Conservation (phyloP, 2,797 vertebrate genomes). For the Sebastes minor region DNA sequence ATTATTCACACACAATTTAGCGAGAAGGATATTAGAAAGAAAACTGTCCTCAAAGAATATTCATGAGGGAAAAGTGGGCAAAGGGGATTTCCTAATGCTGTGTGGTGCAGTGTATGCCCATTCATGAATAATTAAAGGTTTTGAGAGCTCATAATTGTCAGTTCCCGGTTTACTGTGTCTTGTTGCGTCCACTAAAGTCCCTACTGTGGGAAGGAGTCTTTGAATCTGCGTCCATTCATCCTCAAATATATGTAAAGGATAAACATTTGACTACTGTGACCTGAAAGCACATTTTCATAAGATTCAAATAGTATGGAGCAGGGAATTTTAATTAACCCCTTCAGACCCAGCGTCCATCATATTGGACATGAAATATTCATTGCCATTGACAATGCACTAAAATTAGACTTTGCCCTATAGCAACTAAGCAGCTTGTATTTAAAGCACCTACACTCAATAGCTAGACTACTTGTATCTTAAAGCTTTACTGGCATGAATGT, state of each 20-base stretch:
- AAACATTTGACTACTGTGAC: conserved; percentile 42
- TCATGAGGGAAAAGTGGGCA: conserved; percentile 34
- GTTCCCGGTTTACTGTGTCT: conserved; percentile 30
- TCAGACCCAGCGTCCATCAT: not conserved
- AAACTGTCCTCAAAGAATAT: conserved; percentile 45
- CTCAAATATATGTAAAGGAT: conserved; percentile 30
- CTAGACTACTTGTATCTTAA: not conserved
- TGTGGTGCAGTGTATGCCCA: conserved; percentile 23
- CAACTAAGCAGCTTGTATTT: not conserved
- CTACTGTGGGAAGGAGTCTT: not conserved
- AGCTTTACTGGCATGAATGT: not conserved
- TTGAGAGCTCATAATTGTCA: conserved; percentile 44
- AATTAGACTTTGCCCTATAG: not conserved
- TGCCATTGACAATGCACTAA: not conserved
- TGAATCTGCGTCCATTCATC: not conserved
- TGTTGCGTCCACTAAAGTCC: not conserved
- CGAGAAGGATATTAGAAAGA: not conserved
- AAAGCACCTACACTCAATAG: conserved; percentile 5
- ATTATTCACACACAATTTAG: conserved; percentile 36
- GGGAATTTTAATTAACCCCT: not conserved
- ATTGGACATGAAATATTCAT: conserved; percentile 17
- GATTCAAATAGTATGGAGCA: conserved; percentile 38
- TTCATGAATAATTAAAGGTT: conserved; percentile 66
- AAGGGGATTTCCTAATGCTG: conserved; percentile 44
- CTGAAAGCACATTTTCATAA: conserved; percentile 45